phyloP scores from a whole-genome alignment of 1,140 invertebrate genomes.

The Proctacanthus coquilletti region DNA sequence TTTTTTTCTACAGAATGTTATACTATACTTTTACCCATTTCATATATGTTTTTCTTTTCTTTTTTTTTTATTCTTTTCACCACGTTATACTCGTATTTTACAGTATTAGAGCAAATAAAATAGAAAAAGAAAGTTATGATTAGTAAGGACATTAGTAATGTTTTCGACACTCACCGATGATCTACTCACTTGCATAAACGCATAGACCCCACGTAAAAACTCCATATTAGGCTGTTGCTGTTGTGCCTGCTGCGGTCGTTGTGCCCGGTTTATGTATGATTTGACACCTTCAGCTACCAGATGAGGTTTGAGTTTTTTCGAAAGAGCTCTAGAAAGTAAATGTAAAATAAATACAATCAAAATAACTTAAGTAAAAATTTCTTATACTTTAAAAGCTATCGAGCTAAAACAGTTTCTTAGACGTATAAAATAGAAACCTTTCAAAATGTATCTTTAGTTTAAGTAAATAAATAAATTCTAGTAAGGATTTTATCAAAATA shows the following conservation, averaged over 20 bases:
- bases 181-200: constrained; percentile 34
- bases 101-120: constrained; percentile 11
- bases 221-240: constrained; percentile 31
- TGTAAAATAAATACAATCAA: no score
- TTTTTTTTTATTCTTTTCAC: neutral
- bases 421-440: no score
- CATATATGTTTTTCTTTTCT: constrained; percentile 1
- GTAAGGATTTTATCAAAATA: no score
- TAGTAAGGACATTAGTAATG: constrained; percentile 27
- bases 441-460: no score
- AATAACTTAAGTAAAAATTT: no score
- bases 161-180: constrained; percentile 31
- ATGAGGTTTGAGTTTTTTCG: constrained; percentile 29
- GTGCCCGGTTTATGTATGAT: constrained; percentile 29
- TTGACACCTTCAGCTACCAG: constrained; percentile 29
- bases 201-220: constrained; percentile 32
- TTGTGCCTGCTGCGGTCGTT: constrained; percentile 19
- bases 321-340: constrained; percentile 17
- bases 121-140: constrained; percentile 29
- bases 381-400: no score
- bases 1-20: constrained; percentile 24
- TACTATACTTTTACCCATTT: constrained; percentile 19
- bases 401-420: no score
- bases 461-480: no score
- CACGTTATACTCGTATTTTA: constrained; percentile 5